Conservation (phyloP, 2,888 invertebrate genomes). For the Ptychoptera albimana region DNA sequence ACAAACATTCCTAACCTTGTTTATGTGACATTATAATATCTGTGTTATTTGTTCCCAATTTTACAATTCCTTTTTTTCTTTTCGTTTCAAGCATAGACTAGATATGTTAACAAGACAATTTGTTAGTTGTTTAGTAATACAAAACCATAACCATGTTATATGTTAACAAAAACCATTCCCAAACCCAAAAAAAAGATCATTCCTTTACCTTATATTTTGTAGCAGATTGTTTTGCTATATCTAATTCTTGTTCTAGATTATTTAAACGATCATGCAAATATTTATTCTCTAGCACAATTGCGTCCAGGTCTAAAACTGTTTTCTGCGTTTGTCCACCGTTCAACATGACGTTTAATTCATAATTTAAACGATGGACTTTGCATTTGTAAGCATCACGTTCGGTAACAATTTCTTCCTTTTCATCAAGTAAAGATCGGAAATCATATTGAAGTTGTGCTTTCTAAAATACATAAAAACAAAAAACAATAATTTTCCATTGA, state of each 20-base stretch:
- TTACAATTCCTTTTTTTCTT: conserved; percentile 52
- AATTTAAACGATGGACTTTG: conserved; percentile 67
- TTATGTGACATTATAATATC: conserved; percentile 64
- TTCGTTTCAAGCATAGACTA: conserved; percentile 56
- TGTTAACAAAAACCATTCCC: too few relatives aligned
- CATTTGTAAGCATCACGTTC: conserved; percentile 71
- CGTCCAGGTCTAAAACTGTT: conserved; percentile 56
- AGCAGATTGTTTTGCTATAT: conserved; percentile 52
- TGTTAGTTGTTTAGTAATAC: too few relatives aligned
- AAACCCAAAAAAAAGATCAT: too few relatives aligned
- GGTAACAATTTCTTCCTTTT: conserved; percentile 65
- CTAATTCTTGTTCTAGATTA: conserved; percentile 64
- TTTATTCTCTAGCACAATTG: conserved; percentile 66
- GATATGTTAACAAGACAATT: neutral
- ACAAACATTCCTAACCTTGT: conserved; percentile 41
- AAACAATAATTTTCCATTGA: neutral
- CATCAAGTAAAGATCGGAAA: conserved; percentile 61
- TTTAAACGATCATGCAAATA: conserved; percentile 66
- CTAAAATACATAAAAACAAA: conserved; percentile 25
- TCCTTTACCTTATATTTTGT: conserved; percentile 60
- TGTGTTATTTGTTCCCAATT: conserved; percentile 46
- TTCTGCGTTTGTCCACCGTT: conserved; percentile 13
- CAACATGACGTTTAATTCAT: conserved; percentile 57
- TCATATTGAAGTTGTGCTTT: conserved; percentile 59
- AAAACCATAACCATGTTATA: too few relatives aligned